Evolutionary conservation across 2,113 vertebrate genomes (phyloP), one percentile per base, ranked within the genome.

Genomic region (Fulmarus glacialis): DNA sequence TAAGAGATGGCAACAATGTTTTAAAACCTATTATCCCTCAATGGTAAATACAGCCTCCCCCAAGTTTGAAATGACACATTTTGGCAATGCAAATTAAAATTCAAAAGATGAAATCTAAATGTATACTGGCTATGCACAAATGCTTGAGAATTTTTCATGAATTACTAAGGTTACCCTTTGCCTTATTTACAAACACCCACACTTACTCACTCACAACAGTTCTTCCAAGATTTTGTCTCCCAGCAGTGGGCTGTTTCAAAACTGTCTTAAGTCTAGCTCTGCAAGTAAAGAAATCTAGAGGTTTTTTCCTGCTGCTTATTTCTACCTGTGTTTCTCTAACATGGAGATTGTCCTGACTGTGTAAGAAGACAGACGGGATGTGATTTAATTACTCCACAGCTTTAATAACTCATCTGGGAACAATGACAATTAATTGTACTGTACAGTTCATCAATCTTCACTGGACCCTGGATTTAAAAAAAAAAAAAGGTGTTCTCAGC

Each of bases 1-100:
- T 92, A 70, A 82, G 78, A 67, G 34, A 97, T 94, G 78, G 87
- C 96, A 98, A 96, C 93, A 96, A 68, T 94, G 75, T 91, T 98
- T 93, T 93, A 92, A 96, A 91, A 83, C 53, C 88, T 82, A 93
- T 38, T 97, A 96, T 95, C 74, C 96, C 91, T 95, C 68, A 64
- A 12, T 95, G 88, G 89, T 94, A 97, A 97, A 92, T 73, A 55
- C 12, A 87, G 60, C 82, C 47, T 91, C 82, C 72, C 67, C 67
- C 32, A 77, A 53, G 83, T 14, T 96, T 80, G 86, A 96, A 97
- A 95, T 77, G 43, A 97, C 94, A 92, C 62, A 18, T 93, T 94
- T 83, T 94, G 91, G 82, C 78, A 89, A 60, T 81, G 87, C 6
- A 72, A 93, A 87, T 94, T 97, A 89, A 87, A 94, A 75, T 42